phyloP scores from a whole-genome alignment of 2,113 vertebrate genomes.

The Todiramphus chloris region DNA sequence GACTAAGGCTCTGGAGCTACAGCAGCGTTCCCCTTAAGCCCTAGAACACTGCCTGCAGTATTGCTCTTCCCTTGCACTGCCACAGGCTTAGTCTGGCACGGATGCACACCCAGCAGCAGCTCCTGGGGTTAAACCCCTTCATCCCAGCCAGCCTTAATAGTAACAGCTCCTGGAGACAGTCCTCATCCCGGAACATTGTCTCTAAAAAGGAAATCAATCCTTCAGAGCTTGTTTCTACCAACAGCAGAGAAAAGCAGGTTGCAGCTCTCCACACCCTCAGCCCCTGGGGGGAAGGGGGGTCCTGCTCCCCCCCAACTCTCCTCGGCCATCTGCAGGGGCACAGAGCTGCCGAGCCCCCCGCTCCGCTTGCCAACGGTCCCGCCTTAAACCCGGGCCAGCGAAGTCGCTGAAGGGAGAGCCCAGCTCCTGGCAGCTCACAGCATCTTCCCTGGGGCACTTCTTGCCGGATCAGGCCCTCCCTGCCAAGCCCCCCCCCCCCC shows the following conservation, averaged over 20 bases:
- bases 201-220: background rate
- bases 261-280: background rate
- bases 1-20: background rate
- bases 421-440: background rate
- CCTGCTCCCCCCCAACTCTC: too few species aligned
- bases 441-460: fast-evolving
- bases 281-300: background rate
- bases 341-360: fast-evolving
- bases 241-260: background rate
- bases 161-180: background rate
- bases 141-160: background rate
- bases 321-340: background rate
- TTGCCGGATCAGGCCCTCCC: background rate
- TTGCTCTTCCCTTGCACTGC: background rate
- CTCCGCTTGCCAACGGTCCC: background rate
- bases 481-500: background rate
- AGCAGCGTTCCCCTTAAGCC: background rate
- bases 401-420: fast-evolving
- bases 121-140: background rate
- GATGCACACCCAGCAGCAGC: background rate
- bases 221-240: background rate
- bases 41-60: too few species aligned
- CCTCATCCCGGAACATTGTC: background rate
- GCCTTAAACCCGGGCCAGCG: fast-evolving
- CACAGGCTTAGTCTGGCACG: too few species aligned